Percentiles rank a stretch among this genome's conserved stretches.
Evolutionary conservation across 2,113 vertebrate species (phyloP).

Genomic region (Orientallactaga bullata): DNA sequence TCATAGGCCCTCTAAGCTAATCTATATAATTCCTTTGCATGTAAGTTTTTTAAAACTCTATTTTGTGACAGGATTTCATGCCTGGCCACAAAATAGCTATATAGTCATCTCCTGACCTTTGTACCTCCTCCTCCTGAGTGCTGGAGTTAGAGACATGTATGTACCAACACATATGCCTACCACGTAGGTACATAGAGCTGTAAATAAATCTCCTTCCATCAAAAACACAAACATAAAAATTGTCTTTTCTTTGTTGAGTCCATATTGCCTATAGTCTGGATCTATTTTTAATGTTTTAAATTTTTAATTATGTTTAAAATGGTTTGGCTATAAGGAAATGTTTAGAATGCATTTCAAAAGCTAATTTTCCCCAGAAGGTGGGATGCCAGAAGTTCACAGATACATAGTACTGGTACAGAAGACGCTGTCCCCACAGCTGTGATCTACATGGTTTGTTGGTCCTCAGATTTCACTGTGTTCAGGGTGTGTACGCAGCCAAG

Average conservation of each 20-base stretch:
- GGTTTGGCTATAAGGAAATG: constrained; percentile 46
- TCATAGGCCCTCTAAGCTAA: not conserved
- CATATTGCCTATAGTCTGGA: not conserved
- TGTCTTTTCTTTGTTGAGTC: not conserved
- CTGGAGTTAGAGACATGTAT: not conserved
- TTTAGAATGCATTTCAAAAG: constrained; percentile 44
- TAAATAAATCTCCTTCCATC: not conserved
- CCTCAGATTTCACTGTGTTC: not conserved
- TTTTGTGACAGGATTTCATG: too few species aligned
- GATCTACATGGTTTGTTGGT: not conserved
- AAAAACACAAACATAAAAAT: constrained; percentile 7
- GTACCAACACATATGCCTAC: not conserved
- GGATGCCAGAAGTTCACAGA: constrained; percentile 9
- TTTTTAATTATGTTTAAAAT: constrained; percentile 55
- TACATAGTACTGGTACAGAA: not conserved
- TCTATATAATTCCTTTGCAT: not conserved
- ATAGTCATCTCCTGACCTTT: too few species aligned
- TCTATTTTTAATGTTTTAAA: constrained; percentile 53
- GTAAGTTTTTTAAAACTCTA: too few species aligned
- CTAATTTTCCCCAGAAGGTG: not conserved
- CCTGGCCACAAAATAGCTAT: too few species aligned
- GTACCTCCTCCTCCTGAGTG: not conserved
- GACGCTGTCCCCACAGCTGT: not conserved
- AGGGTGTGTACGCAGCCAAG: not conserved
- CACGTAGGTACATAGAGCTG: not conserved